These are phyloP conservation scores for Platysternon megacephalum DNA, from an alignment of 2,113 vertebrate species.

Conservation along the genomic window DNA sequence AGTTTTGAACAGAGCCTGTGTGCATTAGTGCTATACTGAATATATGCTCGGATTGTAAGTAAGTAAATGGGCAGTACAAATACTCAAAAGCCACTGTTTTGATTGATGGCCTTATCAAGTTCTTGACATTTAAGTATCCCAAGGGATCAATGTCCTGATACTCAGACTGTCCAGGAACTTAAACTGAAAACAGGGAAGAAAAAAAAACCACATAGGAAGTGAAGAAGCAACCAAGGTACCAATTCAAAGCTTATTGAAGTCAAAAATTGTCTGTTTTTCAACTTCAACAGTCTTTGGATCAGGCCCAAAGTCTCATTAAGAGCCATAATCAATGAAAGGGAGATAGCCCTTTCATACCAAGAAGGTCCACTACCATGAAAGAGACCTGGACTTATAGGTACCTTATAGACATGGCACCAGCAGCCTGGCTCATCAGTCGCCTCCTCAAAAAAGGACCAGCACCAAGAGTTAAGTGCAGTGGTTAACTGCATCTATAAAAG, in stretches of 20 bases:
- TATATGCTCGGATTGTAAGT: accelerated
- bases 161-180: background rate
- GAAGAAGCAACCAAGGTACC: background rate
- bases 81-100: background rate
- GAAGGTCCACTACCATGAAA: background rate
- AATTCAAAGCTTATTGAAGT: background rate
- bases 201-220: background rate
- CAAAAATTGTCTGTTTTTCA: background rate
- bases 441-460: background rate
- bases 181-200: background rate
- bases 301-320: background rate
- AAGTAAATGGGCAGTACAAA: background rate
- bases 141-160: background rate
- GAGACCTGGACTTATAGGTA: background rate
- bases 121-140: background rate
- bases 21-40: accelerated
- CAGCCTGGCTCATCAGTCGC: background rate
- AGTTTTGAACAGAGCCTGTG: too few species aligned
- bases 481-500: background rate
- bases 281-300: background rate
- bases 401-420: background rate
- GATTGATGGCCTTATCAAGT: background rate
- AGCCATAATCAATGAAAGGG: background rate
- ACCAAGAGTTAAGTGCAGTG: background rate
- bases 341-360: background rate